Percentiles rank a stretch among this genome's conserved stretches.
Conservation (phyloP, 2,113 vertebrate species). For the Alectura lathami region DNA sequence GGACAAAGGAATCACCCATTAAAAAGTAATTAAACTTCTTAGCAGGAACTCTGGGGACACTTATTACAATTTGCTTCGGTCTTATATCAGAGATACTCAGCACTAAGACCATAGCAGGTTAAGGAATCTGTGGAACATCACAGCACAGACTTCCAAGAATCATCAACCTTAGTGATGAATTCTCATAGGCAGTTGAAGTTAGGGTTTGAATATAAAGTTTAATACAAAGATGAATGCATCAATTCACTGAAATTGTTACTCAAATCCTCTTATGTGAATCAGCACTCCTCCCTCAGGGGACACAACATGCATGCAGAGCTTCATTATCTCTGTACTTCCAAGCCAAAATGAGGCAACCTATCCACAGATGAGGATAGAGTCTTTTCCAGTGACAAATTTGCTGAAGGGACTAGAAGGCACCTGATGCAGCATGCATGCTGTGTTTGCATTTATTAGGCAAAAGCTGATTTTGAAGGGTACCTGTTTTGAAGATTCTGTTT, state of each 20-base stretch:
- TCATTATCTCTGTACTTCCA: constrained; percentile 18
- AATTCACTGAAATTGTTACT: background rate
- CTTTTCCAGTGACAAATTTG: background rate
- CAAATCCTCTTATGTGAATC: constrained; percentile 30
- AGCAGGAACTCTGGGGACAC: background rate
- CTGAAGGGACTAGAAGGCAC: background rate
- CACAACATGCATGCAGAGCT: background rate
- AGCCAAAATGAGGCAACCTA: background rate
- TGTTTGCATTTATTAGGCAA: background rate
- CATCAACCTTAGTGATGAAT: background rate
- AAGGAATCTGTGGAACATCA: background rate
- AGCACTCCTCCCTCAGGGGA: background rate
- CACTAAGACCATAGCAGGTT: background rate
- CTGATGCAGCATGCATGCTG: fast-evolving
- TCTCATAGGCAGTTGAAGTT: background rate
- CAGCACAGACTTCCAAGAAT: background rate
- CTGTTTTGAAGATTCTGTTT: background rate
- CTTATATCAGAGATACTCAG: background rate
- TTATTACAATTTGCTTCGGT: background rate
- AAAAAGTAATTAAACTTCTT: background rate
- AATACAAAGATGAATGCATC: background rate
- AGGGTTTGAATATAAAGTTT: background rate
- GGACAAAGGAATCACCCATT: background rate
- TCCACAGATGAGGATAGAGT: background rate
- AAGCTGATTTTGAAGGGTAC: background rate